A percentile compares a stretch with the other conserved stretches of the same genome.
Conservation (phyloP, 2,888 invertebrate genomes). For the Trichogramma dendrolimi region DNA sequence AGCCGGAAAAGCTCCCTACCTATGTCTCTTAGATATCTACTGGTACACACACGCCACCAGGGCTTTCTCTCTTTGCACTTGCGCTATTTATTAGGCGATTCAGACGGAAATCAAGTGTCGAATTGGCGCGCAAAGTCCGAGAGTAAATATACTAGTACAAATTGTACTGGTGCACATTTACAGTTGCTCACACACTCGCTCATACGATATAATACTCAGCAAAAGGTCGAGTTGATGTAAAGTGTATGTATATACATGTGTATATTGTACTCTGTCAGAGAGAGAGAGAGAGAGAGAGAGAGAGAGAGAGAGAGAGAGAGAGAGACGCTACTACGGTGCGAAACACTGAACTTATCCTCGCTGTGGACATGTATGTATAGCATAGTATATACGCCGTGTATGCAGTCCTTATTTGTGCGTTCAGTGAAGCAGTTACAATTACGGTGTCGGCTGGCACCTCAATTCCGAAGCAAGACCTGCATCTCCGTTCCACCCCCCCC, state of each 20-base stretch:
- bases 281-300: neutral
- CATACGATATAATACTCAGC: too few relatives aligned
- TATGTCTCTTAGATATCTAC: neutral
- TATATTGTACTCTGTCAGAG: neutral
- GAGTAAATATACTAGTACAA: neutral
- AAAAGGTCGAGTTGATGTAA: too few relatives aligned
- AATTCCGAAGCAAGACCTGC: slow-evolving; percentile 8
- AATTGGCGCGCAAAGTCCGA: slow-evolving; percentile 13
- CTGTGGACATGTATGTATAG: too few relatives aligned
- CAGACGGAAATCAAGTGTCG: slow-evolving; percentile 20
- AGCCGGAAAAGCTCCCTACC: neutral
- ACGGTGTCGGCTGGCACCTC: slow-evolving; percentile 25
- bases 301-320: neutral
- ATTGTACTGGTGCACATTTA: neutral
- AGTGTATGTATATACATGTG: too few relatives aligned
- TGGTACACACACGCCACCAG: too few relatives aligned
- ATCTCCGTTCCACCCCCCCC: slow-evolving; percentile 10
- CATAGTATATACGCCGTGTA: slow-evolving; percentile 3
- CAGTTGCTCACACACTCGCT: too few relatives aligned
- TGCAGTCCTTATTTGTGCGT: slow-evolving; percentile 18
- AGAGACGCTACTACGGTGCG: neutral
- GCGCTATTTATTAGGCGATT: slow-evolving; percentile 19
- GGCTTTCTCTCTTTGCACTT: neutral
- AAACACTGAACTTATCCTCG: too few relatives aligned
- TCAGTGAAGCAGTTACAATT: slow-evolving; percentile 30